Conservation (phyloP, 2,113 vertebrate genomes). For the Emydocephalus ijimae region DNA sequence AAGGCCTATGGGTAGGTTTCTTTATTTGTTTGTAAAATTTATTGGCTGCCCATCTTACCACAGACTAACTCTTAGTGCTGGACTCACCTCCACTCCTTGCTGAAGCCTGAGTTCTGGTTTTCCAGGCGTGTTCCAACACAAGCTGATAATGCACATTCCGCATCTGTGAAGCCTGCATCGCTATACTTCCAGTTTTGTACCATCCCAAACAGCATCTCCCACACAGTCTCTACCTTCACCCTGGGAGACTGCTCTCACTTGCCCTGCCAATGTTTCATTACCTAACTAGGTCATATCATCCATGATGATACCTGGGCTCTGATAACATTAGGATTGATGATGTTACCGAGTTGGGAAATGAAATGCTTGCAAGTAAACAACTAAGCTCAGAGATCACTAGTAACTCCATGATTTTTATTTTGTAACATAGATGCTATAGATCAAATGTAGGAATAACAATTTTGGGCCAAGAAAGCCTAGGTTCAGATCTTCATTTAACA, state of each 20-base stretch:
- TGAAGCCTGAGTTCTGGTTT: background rate
- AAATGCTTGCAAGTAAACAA: background rate
- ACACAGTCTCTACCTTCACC: background rate
- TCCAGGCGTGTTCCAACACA: background rate
- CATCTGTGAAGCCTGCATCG: background rate
- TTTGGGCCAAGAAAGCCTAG: background rate
- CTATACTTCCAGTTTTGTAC: background rate
- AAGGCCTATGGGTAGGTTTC: background rate
- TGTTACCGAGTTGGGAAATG: background rate
- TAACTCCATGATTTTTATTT: background rate
- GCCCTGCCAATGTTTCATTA: background rate
- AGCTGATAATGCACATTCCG: background rate
- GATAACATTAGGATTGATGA: background rate
- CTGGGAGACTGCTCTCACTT: background rate
- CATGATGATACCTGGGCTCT: background rate
- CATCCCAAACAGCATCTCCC: background rate
- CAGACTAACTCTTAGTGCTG: background rate
- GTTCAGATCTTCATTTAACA: background rate
- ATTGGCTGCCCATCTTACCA: background rate
- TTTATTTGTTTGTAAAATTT: background rate
- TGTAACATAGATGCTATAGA: background rate
- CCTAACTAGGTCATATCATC: background rate
- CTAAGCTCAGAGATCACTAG: background rate
- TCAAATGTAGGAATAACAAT: background rate
- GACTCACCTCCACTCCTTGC: background rate